Percentiles rank a stretch among this genome's conserved stretches.
phyloP scores from a whole-genome alignment of 2,113 vertebrate genomes.

The Coryphaenoides rupestris region DNA sequence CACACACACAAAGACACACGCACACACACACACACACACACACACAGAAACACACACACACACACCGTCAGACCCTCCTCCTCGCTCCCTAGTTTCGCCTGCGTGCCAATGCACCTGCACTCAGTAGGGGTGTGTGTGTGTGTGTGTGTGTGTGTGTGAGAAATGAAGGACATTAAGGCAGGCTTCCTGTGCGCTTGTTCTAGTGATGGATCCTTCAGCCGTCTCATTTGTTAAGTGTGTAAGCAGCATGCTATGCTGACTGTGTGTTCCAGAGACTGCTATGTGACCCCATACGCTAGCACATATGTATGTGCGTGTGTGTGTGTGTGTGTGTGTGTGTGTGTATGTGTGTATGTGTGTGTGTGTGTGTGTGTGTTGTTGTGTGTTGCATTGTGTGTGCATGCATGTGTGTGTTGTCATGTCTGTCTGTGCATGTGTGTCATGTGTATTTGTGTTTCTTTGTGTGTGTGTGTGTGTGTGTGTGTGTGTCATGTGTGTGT shows the following conservation, averaged over 20 bases:
- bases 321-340: conserved; percentile 15
- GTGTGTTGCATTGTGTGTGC: background rate
- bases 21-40: background rate
- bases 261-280: background rate
- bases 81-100: conserved; percentile 31
- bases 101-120: conserved; percentile 55
- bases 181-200: conserved; percentile 46
- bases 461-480: background rate
- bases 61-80: background rate
- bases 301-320: conserved; percentile 6
- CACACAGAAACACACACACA: too few relatives aligned
- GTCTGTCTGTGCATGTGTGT: conserved; percentile 5
- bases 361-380: conserved; percentile 1
- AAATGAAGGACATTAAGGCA: conserved; percentile 45
- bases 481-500: conserved; percentile 3
- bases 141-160: conserved; percentile 32
- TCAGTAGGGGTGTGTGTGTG: conserved; percentile 35
- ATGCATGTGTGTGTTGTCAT: background rate
- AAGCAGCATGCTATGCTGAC: conserved; percentile 1
- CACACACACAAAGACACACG: too few relatives aligned
- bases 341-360: conserved; percentile 25
- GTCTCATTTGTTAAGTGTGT: conserved; percentile 43
- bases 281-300: too few relatives aligned
- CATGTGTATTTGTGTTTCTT: background rate
- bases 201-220: conserved; percentile 43